phyloP scores from a whole-genome alignment of 1,140 invertebrate species.

The Pygmarrhopalites habei region DNA sequence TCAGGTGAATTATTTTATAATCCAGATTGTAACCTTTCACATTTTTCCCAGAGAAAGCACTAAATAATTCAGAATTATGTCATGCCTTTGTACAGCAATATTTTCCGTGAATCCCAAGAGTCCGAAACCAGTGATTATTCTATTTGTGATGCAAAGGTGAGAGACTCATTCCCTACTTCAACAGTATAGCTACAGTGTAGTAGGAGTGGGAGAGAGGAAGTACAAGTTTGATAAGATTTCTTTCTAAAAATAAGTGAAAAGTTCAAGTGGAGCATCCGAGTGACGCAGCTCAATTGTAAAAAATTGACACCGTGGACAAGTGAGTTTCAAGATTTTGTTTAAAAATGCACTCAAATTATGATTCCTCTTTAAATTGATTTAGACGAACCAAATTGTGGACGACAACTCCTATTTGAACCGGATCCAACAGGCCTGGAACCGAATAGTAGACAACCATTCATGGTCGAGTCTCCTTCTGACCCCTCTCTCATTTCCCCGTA shows the following conservation, averaged over 20 bases:
- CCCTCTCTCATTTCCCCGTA: slow-evolving; percentile 16
- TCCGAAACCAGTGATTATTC: slow-evolving; percentile 42
- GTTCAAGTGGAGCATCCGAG: slow-evolving; percentile 42
- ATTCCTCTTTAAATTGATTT: too few relatives aligned
- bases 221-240: too few relatives aligned
- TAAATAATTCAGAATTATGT: too few relatives aligned
- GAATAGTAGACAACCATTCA: not conserved
- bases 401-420: not conserved
- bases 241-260: too few relatives aligned
- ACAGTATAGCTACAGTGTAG: too few relatives aligned
- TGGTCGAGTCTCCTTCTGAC: too few relatives aligned
- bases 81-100: slow-evolving; percentile 40
- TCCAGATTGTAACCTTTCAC: not conserved
- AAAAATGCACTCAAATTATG: not conserved
- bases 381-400: not conserved
- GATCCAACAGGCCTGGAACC: not conserved
- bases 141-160: slow-evolving; percentile 43
- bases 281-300: slow-evolving; percentile 42
- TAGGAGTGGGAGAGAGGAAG: too few relatives aligned
- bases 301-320: slow-evolving; percentile 36
- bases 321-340: too few relatives aligned
- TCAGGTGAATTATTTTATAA: slow-evolving; percentile 37
- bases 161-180: too few relatives aligned
- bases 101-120: slow-evolving; percentile 42
- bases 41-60: not conserved